phyloP scores from a whole-genome alignment of 2,113 vertebrate genomes.

The Sterrhoptilus dennistouni region DNA sequence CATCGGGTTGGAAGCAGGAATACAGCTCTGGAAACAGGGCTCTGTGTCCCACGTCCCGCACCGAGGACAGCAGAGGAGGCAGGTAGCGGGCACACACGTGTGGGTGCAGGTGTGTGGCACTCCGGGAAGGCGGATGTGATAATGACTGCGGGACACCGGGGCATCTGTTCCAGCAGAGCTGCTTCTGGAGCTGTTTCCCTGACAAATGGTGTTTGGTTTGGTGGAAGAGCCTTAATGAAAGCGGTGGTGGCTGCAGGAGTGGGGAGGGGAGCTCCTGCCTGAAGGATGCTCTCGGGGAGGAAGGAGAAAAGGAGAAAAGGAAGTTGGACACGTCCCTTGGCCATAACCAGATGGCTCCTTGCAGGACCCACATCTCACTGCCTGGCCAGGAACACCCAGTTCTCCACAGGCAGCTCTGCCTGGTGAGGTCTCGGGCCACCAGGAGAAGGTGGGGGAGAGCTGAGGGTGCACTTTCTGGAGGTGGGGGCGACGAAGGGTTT shows the following conservation, averaged over 20 bases:
- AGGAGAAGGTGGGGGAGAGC: not conserved
- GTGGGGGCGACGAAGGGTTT: not conserved
- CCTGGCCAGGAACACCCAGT: fast-evolving
- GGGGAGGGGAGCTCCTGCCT: not conserved
- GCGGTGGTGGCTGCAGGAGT: not conserved
- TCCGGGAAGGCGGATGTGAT: fast-evolving
- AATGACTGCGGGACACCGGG: fast-evolving
- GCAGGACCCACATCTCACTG: fast-evolving
- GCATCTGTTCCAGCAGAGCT: not conserved
- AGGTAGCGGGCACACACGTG: fast-evolving
- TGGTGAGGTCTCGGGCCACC: fast-evolving
- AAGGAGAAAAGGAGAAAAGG: not conserved
- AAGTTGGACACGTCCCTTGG: fast-evolving
- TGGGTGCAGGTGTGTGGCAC: not conserved
- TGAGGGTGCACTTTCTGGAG: not conserved
- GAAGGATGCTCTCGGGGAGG: not conserved
- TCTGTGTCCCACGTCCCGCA: not conserved
- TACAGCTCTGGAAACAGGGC: fast-evolving
- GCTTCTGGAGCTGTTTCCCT: not conserved
- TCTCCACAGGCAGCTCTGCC: not conserved
- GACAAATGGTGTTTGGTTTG: slow-evolving; percentile 32
- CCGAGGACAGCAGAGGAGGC: fast-evolving
- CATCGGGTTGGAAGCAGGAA: not conserved
- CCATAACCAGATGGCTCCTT: not conserved
- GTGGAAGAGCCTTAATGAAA: not conserved